A percentile compares a stretch with the other conserved stretches of the same genome.
Evolutionary conservation across 2,888 invertebrate genomes (phyloP).

Genomic region (Apotomis capreana): DNA sequence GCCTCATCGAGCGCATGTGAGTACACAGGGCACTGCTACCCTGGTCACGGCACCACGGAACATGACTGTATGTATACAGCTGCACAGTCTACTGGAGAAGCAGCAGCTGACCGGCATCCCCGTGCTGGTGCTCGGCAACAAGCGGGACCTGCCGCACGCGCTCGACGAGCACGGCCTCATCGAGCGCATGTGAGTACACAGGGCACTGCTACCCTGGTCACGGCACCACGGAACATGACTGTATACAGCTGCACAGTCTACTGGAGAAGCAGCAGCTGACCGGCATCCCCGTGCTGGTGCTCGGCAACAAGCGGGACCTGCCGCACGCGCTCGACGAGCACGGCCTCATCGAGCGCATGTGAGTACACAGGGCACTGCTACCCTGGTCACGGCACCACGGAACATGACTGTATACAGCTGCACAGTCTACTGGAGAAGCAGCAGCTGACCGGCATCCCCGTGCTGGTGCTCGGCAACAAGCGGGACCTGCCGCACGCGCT

Average conservation of each 20-base stretch:
- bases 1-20: too few species aligned
- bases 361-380: slow-evolving; percentile 67
- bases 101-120: too few species aligned
- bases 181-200: too few species aligned
- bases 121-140: too few species aligned
- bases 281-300: slow-evolving; percentile 98
- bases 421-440: slow-evolving; percentile 99
- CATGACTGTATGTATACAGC: too few species aligned
- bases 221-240: too few species aligned
- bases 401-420: slow-evolving; percentile 78
- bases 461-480: slow-evolving; percentile 94
- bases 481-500: slow-evolving; percentile 98
- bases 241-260: slow-evolving; percentile 97
- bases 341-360: slow-evolving; percentile 99
- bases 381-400: background rate
- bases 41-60: too few species aligned
- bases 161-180: too few species aligned
- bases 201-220: too few species aligned
- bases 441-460: slow-evolving; percentile 92
- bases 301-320: slow-evolving; percentile 99
- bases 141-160: too few species aligned
- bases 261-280: slow-evolving; percentile 98
- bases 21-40: too few species aligned
- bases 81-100: too few species aligned
- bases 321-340: slow-evolving; percentile 99